phyloP scores from a whole-genome alignment of 2,797 vertebrate species.

The Mus spretus region DNA sequence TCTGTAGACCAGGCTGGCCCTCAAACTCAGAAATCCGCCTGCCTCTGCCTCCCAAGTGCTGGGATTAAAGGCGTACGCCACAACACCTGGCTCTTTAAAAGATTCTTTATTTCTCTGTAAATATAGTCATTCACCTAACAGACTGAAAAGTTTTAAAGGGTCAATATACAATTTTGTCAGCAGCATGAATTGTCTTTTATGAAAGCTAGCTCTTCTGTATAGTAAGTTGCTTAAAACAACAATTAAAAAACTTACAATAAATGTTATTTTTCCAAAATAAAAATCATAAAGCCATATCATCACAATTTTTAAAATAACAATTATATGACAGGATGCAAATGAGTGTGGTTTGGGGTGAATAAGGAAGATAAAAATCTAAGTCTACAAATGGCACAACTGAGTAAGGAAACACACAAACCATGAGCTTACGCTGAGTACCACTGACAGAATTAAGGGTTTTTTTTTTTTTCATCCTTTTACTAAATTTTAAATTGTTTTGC shows the following conservation, averaged over 20 bases:
- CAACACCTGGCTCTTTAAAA: slow-evolving; percentile 2
- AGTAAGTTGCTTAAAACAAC: not conserved
- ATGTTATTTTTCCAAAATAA: slow-evolving; percentile 63
- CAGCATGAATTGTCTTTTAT: not conserved
- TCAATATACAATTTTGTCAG: not conserved
- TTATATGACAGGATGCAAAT: not conserved
- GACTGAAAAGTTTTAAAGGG: slow-evolving; percentile 5
- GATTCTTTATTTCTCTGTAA: not conserved
- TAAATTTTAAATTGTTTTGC: slow-evolving; percentile 20
- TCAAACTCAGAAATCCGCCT: no score
- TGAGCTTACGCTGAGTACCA: not conserved
- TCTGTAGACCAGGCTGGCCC: no score
- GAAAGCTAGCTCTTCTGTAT: slow-evolving; percentile 46
- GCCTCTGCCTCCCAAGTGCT: no score
- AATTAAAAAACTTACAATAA: slow-evolving; percentile 2
- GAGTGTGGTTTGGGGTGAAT: not conserved
- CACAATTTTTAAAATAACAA: slow-evolving; percentile 24
- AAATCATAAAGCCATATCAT: slow-evolving; percentile 63
- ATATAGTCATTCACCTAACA: not conserved
- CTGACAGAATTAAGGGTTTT: not conserved
- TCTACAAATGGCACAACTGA: not conserved
- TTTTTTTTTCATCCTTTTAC: not conserved
- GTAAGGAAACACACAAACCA: not conserved
- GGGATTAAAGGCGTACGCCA: no score
- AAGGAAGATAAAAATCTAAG: slow-evolving; percentile 23